Base-by-base conservation (phyloP, 1,140 invertebrate genomes). In the Augochlora pura region DNA sequence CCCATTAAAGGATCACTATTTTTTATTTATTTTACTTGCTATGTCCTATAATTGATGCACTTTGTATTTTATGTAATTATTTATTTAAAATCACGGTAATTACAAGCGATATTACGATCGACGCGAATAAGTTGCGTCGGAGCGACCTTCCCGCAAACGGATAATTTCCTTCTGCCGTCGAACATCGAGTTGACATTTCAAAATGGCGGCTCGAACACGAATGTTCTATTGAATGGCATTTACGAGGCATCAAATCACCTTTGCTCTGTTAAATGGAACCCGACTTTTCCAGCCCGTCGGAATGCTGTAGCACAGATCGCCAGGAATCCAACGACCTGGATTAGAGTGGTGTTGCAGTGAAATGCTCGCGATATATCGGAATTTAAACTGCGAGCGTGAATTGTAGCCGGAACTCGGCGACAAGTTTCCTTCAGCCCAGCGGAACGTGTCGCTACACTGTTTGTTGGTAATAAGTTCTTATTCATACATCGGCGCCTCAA, bases 301-400 rank as follows among this genome's bases (percentile, higher is more conserved):
- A 66, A 46, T 62, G 67, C 32, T 49, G 8, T 27, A 23, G 21
- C n/a, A n/a, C 27, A 46, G 38, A 62, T 57, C 38, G 39, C 23
- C 57, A 42, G 32, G 27, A 38, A 57, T 69, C 67, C 67, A 69
- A 54, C 67, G 67, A 69, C 49, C 49, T 57, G 67, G 67, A 69
- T 69, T 16, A 38, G 21, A 57, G 49, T 38, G 65, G 42, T 39
- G 65, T 66, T 66, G 65, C 65, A 12, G 18, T 23, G 65, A 49
- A 70, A 70, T n/a, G 32, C 27, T 38, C 12, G 6, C 39, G 39
- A 72, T 49, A 25, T 63, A 72, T 63, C 59, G 59, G 70, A 32
- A 72, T 72, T 72, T 72, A 72, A 72, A 72, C 39, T 49, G 27
- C 70, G 32, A 38, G 16, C 49, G 67, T 38, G 52, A 69, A 62